A percentile compares a stretch with the other conserved stretches of the same genome.
Evolutionary conservation across 30 jellyfish, hydroid and myxozoan species (phyloP).

Genomic region (Mastigias papua): DNA sequence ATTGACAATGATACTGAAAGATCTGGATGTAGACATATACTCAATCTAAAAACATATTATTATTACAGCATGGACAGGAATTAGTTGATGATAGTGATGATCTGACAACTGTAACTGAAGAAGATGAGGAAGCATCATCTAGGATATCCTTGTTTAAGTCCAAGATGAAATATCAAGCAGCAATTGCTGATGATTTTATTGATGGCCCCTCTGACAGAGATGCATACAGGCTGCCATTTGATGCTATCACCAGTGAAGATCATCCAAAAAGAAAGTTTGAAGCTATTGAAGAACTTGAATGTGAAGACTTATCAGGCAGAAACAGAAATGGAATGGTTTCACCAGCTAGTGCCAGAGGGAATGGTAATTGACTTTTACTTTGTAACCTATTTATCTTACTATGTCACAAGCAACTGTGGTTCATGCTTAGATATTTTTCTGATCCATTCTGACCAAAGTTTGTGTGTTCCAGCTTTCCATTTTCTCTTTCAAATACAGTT

Average conservation of each 20-base stretch:
- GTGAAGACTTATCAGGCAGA: conserved; percentile 17
- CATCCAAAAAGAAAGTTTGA: conserved; percentile 9
- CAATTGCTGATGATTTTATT: conserved; percentile 30
- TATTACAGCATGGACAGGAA: conserved; percentile 14
- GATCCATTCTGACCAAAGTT: too few relatives aligned
- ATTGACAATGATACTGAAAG: too few relatives aligned
- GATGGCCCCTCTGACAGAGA: conserved; percentile 78
- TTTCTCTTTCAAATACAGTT: too few relatives aligned
- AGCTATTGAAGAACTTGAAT: conserved; percentile 62
- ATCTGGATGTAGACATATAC: too few relatives aligned
- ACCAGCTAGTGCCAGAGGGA: conserved; percentile 30
- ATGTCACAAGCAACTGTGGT: too few relatives aligned
- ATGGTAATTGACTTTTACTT: background rate
- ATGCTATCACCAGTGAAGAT: conserved; percentile 6
- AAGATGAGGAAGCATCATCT: conserved; percentile 57
- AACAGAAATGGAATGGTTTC: conserved; percentile 12
- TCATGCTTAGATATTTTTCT: too few relatives aligned
- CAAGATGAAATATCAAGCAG: background rate
- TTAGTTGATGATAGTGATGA: conserved; percentile 67
- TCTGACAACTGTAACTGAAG: conserved; percentile 64
- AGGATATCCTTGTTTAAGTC: background rate
- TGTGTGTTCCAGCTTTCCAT: too few relatives aligned
- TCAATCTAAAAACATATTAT: too few relatives aligned
- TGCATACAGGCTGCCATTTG: conserved; percentile 38
- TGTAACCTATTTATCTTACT: background rate